phyloP scores from a whole-genome alignment of 1,140 invertebrate genomes.

The Sycophaga agraensis region DNA sequence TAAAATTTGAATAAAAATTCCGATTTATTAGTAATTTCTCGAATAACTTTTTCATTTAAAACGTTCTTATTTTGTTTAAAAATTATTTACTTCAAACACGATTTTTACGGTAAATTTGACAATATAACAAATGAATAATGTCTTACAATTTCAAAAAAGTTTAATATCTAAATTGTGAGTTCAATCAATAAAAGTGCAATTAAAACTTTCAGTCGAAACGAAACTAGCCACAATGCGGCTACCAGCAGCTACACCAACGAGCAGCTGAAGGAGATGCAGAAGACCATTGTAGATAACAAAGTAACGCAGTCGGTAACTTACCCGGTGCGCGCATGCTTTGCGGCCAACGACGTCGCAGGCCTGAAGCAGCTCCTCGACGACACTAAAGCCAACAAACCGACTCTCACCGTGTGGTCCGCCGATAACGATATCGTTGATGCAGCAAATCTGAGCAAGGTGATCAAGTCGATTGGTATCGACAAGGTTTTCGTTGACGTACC shows the following conservation, averaged over 20 bases:
- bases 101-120: too few relatives aligned
- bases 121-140: too few relatives aligned
- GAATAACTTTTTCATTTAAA: too few relatives aligned
- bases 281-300: slow-evolving; percentile 58
- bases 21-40: too few relatives aligned
- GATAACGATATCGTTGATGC: slow-evolving; percentile 65
- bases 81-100: too few relatives aligned
- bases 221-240: slow-evolving; percentile 33
- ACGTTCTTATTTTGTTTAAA: too few relatives aligned
- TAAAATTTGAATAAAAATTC: too few relatives aligned
- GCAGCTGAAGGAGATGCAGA: slow-evolving; percentile 75
- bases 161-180: too few relatives aligned
- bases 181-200: slow-evolving; percentile 6
- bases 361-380: slow-evolving; percentile 60
- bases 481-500: slow-evolving; percentile 74
- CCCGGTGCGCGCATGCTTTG: slow-evolving; percentile 74
- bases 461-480: slow-evolving; percentile 64
- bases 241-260: slow-evolving; percentile 66
- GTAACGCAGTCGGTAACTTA: slow-evolving; percentile 74
- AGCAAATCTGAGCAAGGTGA: slow-evolving; percentile 61
- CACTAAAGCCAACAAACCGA: slow-evolving; percentile 50
- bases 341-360: slow-evolving; percentile 64
- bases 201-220: slow-evolving; percentile 5
- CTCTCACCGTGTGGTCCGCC: slow-evolving; percentile 74
- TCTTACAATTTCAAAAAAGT: too few relatives aligned